Conservation (phyloP, 2,888 invertebrate species). For the Rhopalosiphum nymphaeae region DNA sequence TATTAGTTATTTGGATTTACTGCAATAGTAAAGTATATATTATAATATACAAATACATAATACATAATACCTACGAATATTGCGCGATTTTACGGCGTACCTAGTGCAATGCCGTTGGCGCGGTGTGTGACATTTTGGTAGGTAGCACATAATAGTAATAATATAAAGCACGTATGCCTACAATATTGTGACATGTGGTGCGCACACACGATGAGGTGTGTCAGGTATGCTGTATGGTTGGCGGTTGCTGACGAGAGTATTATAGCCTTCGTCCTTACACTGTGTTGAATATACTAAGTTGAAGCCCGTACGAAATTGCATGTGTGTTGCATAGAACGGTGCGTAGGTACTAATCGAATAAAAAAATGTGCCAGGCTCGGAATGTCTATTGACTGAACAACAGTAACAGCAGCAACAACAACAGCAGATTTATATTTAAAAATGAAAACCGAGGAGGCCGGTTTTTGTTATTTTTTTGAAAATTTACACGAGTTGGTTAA, state of each 20-base stretch:
- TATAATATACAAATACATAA: neutral
- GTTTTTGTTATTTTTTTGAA: slow-evolving; percentile 7
- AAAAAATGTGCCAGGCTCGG: slow-evolving; percentile 10
- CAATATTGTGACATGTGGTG: slow-evolving; percentile 54
- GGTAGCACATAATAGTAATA: neutral
- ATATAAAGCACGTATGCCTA: neutral
- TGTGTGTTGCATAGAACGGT: neutral
- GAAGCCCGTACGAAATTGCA: neutral
- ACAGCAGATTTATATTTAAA: slow-evolving; percentile 22
- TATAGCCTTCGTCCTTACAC: slow-evolving; percentile 15
- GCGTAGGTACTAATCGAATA: slow-evolving; percentile 53
- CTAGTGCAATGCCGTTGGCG: neutral
- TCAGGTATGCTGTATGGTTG: slow-evolving; percentile 32
- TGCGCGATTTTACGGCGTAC: neutral
- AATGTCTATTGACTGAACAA: slow-evolving; percentile 30
- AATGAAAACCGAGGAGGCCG: slow-evolving; percentile 7
- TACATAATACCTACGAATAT: neutral
- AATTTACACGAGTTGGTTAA: neutral
- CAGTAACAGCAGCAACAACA: neutral
- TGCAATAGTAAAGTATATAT: neutral
- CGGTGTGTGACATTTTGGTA: slow-evolving; percentile 28
- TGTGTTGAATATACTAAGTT: neutral
- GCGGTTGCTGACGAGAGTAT: slow-evolving; percentile 28
- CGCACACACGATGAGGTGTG: slow-evolving; percentile 4
- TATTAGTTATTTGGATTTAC: neutral